phyloP scores from a whole-genome alignment of 2,113 vertebrate genomes.

The Tragulus kanchil region DNA sequence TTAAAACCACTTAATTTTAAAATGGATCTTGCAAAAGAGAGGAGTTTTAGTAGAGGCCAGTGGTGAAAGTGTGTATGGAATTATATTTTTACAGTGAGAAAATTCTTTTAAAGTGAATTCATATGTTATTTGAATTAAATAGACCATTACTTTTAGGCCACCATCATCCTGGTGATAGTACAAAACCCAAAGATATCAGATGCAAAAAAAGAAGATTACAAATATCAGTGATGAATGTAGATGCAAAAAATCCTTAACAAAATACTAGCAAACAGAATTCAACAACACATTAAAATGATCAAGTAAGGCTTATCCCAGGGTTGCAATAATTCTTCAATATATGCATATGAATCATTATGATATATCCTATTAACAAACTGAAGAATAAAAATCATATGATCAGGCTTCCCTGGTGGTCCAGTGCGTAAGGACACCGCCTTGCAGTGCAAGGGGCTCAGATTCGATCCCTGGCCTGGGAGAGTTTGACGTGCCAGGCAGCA shows the following conservation, averaged over 20 bases:
- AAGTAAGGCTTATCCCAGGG: not conserved
- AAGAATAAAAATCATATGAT: not conserved
- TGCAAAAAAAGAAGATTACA: not conserved
- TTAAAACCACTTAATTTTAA: not conserved
- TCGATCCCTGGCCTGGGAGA: too few relatives aligned
- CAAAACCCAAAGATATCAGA: not conserved
- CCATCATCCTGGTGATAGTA: not conserved
- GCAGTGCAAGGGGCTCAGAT: too few relatives aligned
- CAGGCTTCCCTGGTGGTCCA: too few relatives aligned
- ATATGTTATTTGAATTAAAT: not conserved
- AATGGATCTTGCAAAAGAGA: not conserved
- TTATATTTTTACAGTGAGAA: not conserved
- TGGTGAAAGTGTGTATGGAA: accelerated
- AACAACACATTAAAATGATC: not conserved
- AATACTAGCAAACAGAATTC: not conserved
- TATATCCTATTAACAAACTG: not conserved
- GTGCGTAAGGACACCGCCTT: too few relatives aligned
- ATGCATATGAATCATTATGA: not conserved
- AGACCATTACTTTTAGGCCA: not conserved
- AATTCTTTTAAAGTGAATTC: constrained; percentile 3
- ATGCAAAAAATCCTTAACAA: not conserved
- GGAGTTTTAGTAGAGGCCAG: not conserved
- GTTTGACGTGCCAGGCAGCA: too few relatives aligned
- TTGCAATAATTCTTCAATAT: not conserved
- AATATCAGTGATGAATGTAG: not conserved